These are phyloP conservation scores for Sarcophaga subvicina DNA, from an alignment of 2,888 invertebrate genomes.

Conservation along the genomic window DNA sequence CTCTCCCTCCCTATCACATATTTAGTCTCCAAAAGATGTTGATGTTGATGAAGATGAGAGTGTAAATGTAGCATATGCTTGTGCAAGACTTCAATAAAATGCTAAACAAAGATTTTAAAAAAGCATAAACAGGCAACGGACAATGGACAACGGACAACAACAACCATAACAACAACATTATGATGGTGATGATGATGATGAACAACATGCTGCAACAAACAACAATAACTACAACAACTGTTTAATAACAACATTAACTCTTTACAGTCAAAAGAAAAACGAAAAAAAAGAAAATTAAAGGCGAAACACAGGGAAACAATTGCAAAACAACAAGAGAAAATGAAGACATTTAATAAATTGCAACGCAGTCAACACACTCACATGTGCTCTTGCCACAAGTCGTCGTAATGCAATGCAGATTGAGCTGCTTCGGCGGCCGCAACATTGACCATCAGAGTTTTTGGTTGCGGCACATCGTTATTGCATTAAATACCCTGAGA, in stretches of 20 bases:
- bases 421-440: constrained; percentile 28
- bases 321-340: constrained; percentile 62
- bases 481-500: constrained; percentile 29
- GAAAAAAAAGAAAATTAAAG: constrained; percentile 5
- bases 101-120: constrained; percentile 62
- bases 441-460: constrained; percentile 65
- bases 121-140: constrained; percentile 57
- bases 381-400: constrained; percentile 32
- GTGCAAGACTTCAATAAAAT: constrained; percentile 47
- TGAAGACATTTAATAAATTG: constrained; percentile 77
- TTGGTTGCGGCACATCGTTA: constrained; percentile 40
- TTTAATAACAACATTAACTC: constrained; percentile 67
- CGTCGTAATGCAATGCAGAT: constrained; percentile 57
- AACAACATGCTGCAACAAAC: constrained; percentile 32
- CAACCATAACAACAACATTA: constrained; percentile 15
- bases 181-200: background rate
- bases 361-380: constrained; percentile 61
- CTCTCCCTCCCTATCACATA: background rate
- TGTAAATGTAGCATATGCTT: constrained; percentile 23
- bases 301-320: background rate
- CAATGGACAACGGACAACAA: constrained; percentile 40
- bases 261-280: constrained; percentile 41
- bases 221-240: constrained; percentile 13
- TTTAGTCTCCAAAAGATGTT: too few species aligned
- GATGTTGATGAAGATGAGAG: background rate